Percentiles rank a stretch among this genome's conserved stretches.
Conservation (phyloP, 2,888 invertebrate species). For the Drosophila planitibia region DNA sequence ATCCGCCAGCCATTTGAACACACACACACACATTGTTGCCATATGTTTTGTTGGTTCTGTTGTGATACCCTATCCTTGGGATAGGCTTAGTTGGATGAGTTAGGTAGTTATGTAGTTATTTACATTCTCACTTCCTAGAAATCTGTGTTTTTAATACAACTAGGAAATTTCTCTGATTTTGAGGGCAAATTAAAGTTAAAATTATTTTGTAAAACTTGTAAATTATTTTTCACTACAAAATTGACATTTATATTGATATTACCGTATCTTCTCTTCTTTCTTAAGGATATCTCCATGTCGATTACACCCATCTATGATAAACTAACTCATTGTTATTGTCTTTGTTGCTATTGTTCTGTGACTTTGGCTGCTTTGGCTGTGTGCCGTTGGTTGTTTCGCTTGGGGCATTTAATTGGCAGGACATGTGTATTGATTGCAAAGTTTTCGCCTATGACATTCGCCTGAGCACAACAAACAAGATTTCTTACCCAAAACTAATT, state of each 20-base stretch:
- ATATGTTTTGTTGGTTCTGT: constrained; percentile 18
- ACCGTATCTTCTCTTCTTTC: neutral
- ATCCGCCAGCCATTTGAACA: constrained; percentile 55
- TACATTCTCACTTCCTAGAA: too few relatives aligned
- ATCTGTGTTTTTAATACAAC: neutral
- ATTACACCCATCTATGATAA: too few relatives aligned
- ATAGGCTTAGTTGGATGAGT: too few relatives aligned
- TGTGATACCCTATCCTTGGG: constrained; percentile 24
- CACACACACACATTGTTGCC: constrained; percentile 41
- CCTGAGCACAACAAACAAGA: constrained; percentile 62
- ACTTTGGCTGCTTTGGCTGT: constrained; percentile 2
- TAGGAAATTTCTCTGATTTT: neutral
- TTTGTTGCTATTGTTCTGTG: constrained; percentile 6
- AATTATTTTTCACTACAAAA: neutral
- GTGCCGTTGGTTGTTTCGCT: constrained; percentile 31
- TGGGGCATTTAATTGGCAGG: constrained; percentile 59
- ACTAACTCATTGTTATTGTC: neutral
- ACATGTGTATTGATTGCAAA: constrained; percentile 57
- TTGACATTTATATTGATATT: rapidly evolving
- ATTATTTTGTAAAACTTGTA: neutral
- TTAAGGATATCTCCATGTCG: constrained; percentile 12
- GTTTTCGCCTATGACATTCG: constrained; percentile 58
- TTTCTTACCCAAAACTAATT: constrained; percentile 74
- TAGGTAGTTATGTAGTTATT: neutral
- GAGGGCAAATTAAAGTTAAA: neutral